Evolutionary conservation across 1,140 invertebrate genomes (phyloP), one percentile per base, ranked within the genome.

Genomic region (Sweltsa coloradensis): DNA sequence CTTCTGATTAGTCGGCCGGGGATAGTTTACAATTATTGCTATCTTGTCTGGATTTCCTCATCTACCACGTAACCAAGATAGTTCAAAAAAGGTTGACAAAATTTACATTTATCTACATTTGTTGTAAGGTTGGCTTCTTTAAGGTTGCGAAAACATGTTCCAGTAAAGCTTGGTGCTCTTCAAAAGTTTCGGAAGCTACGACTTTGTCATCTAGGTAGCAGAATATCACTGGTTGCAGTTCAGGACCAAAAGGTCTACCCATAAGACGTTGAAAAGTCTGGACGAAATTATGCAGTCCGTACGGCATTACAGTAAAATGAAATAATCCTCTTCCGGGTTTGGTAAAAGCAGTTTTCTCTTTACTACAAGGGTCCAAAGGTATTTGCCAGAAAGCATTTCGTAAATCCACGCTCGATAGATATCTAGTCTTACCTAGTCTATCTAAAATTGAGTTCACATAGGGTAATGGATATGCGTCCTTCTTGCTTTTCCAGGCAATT

Each of bases 361-460:
- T 34, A 40, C 45, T 44, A 13, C 23, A 24, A 3, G 14, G 13
- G 2, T 14, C 24, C 13, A 49, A 16, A 9, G 26, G 22, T n/a
- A 52, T 29, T 23, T 52, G 51, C 25, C 34, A 44, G 23, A 39
- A 52, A 22, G 45, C 41, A 13, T 49, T 36, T 5, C 36, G 39
- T 3, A 52, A 13, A 23, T 52, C 46, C 0, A 52, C 23, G 14
- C 47, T 52, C 0, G 51, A 52, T 0, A 52, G 34, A 23, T 44
- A 45, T 3, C 34, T 22, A 13, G 46, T 36, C 26, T 21, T 24
- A 2, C 44, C 22, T 11, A 47, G 22, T 7, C 41, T 21, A 14
- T 49, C 46, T 11, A 49, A 22, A 3, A 45, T 22, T 5, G 39
- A 24, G 18, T 52, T 34, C 19, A 45, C n/a, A 24, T 39, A 34